phyloP scores from a whole-genome alignment of 2,797 vertebrate species.

The Myiothlypis coronata region DNA sequence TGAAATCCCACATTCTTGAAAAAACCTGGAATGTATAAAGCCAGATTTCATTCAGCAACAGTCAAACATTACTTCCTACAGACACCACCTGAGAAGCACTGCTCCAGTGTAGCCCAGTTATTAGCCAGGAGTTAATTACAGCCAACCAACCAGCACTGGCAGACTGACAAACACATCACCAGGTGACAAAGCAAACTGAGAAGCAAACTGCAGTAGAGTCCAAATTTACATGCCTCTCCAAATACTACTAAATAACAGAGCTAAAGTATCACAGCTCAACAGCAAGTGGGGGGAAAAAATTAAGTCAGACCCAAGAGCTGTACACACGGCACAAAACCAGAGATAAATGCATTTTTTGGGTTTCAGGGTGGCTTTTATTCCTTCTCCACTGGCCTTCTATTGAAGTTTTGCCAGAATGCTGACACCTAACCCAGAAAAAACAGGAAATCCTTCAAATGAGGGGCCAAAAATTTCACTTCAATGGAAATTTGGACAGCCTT shows the following conservation, averaged over 20 bases:
- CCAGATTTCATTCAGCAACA: neutral
- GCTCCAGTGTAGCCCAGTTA: neutral
- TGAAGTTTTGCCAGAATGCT: neutral
- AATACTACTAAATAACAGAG: neutral
- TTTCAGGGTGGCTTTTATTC: neutral
- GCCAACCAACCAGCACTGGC: neutral
- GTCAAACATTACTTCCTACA: neutral
- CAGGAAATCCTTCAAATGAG: slow-evolving; percentile 16
- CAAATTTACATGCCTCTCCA: neutral
- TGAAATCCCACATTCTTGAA: neutral
- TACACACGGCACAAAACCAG: neutral
- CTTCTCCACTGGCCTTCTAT: neutral
- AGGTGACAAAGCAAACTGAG: neutral
- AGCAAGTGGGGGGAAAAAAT: neutral
- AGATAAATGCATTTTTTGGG: neutral
- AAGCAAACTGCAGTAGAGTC: neutral
- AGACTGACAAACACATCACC: neutral
- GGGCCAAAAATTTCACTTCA: slow-evolving; percentile 5
- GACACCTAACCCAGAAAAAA: slow-evolving; percentile 25
- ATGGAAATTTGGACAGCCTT: neutral
- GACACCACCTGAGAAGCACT: neutral
- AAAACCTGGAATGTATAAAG: neutral
- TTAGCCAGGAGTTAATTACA: neutral
- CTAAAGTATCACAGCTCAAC: neutral
- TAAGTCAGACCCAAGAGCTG: neutral